Evolutionary conservation across 2,888 invertebrate genomes (phyloP).

Genomic region (Gandaritis pyraliata): DNA sequence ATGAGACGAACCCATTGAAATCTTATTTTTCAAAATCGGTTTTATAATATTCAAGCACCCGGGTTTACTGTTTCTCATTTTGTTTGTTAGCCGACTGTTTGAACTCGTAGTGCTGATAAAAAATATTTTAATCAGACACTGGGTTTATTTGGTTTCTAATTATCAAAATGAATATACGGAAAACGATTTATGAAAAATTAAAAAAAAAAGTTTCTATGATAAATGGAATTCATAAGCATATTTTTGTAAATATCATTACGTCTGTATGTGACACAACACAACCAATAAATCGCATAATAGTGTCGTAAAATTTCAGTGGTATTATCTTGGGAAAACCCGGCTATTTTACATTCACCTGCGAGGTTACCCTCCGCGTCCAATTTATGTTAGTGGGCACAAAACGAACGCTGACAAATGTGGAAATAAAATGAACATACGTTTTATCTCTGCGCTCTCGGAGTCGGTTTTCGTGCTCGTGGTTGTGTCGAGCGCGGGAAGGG

Average conservation of each 20-base stretch:
- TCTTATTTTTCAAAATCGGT: background rate
- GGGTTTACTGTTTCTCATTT: background rate
- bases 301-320: constrained; percentile 82
- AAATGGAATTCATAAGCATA: constrained; percentile 58
- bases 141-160: background rate
- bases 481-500: constrained; percentile 41
- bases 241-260: constrained; percentile 70
- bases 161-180: no score
- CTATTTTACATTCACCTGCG: constrained; percentile 84
- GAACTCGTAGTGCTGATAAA: background rate
- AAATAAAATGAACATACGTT: constrained; percentile 84
- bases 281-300: constrained; percentile 82
- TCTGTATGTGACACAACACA: constrained; percentile 77
- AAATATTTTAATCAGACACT: background rate
- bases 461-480: constrained; percentile 68
- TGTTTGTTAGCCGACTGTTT: background rate
- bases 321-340: constrained; percentile 83
- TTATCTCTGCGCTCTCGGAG: constrained; percentile 77
- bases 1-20: background rate
- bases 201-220: background rate
- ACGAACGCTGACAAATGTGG: constrained; percentile 84
- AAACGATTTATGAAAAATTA: background rate
- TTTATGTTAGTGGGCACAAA: constrained; percentile 84
- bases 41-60: background rate
- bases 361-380: constrained; percentile 83